Evolutionary conservation across 2,888 invertebrate genomes (phyloP), one percentile per base, ranked within the genome.

Genomic region (Yponomeuta evonymella): DNA sequence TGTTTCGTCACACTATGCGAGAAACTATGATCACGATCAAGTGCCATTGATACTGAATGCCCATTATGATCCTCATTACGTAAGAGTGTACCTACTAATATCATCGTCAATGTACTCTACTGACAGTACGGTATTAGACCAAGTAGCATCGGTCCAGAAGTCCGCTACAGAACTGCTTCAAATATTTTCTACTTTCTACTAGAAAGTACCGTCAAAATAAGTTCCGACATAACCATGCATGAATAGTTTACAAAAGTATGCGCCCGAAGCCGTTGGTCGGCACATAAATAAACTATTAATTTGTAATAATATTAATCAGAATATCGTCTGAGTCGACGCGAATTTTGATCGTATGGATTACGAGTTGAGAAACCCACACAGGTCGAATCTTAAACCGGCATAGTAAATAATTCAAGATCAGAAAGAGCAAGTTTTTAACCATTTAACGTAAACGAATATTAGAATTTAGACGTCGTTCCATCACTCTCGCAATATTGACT

Each of bases 271-370:
- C 15, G 51, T 15, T 15, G 51, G 51, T 43, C 51, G 12, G 51
- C 51, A 58, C 51, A 58, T 58, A 58, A 58, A 58, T 58, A 58
- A 58, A 58, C 51, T 58, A 58, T 58, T 5, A 58, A 58, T 58
- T 58, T 58, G 51, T 15, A 58, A 58, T 58, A 58, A 58, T 58
- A 12, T 15, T 58, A 58, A 58, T 58, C 15, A 58, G 12, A 58
- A 58, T 12, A 58, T 15, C 51, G 51, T 58, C 51, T 12, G 51
- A 58, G 5, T 58, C 51, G 51, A 15, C 12, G 51, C 51, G 12
- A 58, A 1, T 58, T 15, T 15, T 58, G 51, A 58, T 58, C 51
- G 51, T 3, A 15, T 58, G 15, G 12, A 58, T 58, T 58, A 58
- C 51, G 12, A 15, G 51, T 58, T 58, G 51, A 58, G 51, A 58